Conservation (phyloP, 2,797 vertebrate species). For the Acrocephalus scirpaceus region DNA sequence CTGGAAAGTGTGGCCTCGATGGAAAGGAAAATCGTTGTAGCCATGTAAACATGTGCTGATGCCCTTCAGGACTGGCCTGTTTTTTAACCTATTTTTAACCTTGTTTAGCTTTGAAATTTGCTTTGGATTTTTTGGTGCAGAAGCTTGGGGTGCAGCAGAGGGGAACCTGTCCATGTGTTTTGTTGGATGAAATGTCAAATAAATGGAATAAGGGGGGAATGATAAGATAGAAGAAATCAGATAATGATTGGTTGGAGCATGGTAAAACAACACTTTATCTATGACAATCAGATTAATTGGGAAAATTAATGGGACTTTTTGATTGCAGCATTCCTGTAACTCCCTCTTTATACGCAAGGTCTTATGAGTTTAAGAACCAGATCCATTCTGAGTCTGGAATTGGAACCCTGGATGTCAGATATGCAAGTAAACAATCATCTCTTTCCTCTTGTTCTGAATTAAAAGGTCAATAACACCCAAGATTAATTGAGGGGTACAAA, state of each 20-base stretch:
- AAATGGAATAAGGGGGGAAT: neutral
- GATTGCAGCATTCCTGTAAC: neutral
- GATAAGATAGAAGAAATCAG: neutral
- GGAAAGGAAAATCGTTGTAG: conserved; percentile 35
- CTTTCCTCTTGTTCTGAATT: neutral
- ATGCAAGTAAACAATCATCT: neutral
- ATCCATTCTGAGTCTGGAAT: neutral
- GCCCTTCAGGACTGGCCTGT: neutral
- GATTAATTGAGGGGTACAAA: neutral
- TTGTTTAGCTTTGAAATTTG: neutral
- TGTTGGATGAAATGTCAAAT: neutral
- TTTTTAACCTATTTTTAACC: conserved; percentile 27
- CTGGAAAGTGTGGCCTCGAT: conserved; percentile 23
- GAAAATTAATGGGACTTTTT: neutral
- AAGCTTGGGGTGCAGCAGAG: neutral
- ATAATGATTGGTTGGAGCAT: rapidly evolving
- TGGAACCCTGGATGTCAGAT: neutral
- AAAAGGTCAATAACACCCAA: neutral
- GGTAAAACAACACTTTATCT: neutral
- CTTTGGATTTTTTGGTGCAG: neutral
- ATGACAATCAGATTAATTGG: neutral
- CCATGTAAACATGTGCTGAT: neutral
- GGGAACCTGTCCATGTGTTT: rapidly evolving
- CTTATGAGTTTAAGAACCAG: neutral
- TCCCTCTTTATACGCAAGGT: rapidly evolving